These are phyloP conservation scores for Carterocephalus palaemon DNA, from an alignment of 2,888 invertebrate species.

Conservation along the genomic window DNA sequence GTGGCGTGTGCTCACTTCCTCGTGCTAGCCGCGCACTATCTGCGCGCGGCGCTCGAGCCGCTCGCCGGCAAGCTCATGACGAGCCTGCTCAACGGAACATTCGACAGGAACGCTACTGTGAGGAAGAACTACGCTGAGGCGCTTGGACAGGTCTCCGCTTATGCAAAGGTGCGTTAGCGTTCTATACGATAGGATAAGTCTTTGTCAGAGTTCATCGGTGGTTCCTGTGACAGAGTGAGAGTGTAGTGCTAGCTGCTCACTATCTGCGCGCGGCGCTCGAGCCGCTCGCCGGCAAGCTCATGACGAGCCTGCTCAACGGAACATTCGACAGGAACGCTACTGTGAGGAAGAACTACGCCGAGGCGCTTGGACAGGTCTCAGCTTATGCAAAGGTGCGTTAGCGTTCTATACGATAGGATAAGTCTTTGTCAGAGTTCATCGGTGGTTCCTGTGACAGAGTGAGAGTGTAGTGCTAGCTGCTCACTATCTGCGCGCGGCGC, in stretches of 20 bases:
- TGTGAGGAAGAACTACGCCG: conserved; percentile 90
- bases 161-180: conserved; percentile 89
- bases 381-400: conserved; percentile 88
- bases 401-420: no score
- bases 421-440: no score
- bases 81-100: conserved; percentile 84
- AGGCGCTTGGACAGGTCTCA: conserved; percentile 90
- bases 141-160: conserved; percentile 89
- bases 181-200: no score
- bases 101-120: conserved; percentile 90
- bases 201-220: no score
- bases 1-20: conserved; percentile 89
- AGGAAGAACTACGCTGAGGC: conserved; percentile 91
- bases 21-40: conserved; percentile 80
- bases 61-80: conserved; percentile 79
- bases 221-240: no score
- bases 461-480: conserved; percentile 84
- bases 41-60: conserved; percentile 76
- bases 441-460: no score
- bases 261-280: conserved; percentile 76
- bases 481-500: conserved; percentile 72
- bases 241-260: conserved; percentile 82
- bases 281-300: conserved; percentile 78
- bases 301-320: conserved; percentile 82
- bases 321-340: conserved; percentile 90